Base-by-base conservation (phyloP, 2,888 invertebrate species). In the Chorisops tibialis region DNA sequence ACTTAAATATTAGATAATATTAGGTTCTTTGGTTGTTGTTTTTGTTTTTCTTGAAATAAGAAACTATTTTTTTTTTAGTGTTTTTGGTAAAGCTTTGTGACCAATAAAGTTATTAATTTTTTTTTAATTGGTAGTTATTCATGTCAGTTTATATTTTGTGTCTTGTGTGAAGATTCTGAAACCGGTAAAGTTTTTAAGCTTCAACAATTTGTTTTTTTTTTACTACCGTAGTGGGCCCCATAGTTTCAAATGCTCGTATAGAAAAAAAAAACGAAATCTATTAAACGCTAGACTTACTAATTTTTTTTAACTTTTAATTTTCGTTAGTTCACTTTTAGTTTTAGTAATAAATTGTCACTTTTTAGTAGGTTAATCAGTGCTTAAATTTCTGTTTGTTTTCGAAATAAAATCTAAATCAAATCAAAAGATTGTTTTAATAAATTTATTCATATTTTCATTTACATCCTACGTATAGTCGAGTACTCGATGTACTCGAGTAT, bases 331-430 rank as follows among this genome's bases (percentile, higher is more conserved):
- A 61, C 63, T 50, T 35, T 61, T 58, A 60, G 45, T 63, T 50
- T 51, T 41, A 48, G 51, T 51, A 48, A 63, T 56, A 52, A 24
- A 30, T 58, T 30, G 56, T 52, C 47, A 66, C 60, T 63, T 66
- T 52, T 58, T n/a, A 47, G 48, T 59, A 59, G 12, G 56, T 56
- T 56, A 37, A 30, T 30, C 7, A 43, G 41, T 41, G 38, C 14
- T 7, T 2, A 14, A 19, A 43, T 22, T n/a, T n/a, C n/a, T n/a
- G 21, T 41, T 30, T 30, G 30, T 30, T 30, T 30, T 30, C 5
- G 9, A 30, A 30, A 30, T 30, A 30, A 7, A 30, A n/a, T n/a
- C n/a, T n/a, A n/a, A n/a, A n/a, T n/a, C n/a, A n/a, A n/a, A n/a
- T n/a, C 11, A 41, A 5, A 14, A 30, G 21, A 24, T 45, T 4